A percentile compares a stretch with the other conserved stretches of the same genome.
phyloP scores from a whole-genome alignment of 37 sponge, comb jelly and placozoan genomes.

The Lycopodina hypogea region DNA sequence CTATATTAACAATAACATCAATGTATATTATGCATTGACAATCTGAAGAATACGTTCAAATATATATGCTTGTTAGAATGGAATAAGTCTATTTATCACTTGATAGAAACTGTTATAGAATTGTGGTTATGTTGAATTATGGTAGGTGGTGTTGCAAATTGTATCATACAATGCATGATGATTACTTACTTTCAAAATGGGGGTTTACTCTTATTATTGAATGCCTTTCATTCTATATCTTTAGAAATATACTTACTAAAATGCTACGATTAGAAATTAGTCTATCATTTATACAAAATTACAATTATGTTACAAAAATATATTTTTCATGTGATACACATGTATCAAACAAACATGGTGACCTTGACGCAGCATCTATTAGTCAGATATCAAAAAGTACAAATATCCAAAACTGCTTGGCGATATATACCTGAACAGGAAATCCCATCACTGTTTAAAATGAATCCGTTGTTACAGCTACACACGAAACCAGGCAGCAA shows the following conservation, averaged over 20 bases:
- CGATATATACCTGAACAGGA: conserved; percentile 21
- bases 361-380: neutral
- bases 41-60: neutral
- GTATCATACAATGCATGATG: no score
- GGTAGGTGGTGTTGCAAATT: no score
- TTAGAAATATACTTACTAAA: no score
- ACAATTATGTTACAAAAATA: no score
- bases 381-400: neutral
- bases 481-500: conserved; percentile 27
- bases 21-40: no score
- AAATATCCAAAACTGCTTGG: neutral
- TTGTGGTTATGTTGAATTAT: neutral
- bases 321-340: no score
- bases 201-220: no score
- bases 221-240: no score
- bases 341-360: neutral
- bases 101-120: neutral
- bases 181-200: no score
- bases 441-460: conserved; percentile 1
- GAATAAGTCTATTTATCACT: neutral
- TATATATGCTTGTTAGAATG: neutral
- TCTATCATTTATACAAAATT: no score
- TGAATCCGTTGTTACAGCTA: conserved; percentile 25
- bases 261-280: no score
- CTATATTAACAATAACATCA: no score